These are phyloP conservation scores for Dendrolimus kikuchii DNA, from an alignment of 1,140 invertebrate genomes.

Conservation along the genomic window DNA sequence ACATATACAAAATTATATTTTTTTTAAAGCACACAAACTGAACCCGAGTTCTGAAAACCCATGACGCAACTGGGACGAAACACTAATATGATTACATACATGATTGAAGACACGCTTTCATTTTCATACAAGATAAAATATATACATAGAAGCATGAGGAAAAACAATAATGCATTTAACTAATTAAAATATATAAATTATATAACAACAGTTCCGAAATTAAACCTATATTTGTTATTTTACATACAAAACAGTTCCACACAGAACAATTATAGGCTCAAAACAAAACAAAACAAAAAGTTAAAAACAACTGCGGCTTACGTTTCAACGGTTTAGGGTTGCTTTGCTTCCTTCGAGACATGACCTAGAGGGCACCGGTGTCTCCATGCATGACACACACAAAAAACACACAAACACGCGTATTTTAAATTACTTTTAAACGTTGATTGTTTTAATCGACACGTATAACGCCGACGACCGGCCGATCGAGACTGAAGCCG, in stretches of 20 bases:
- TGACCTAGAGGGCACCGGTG: constrained; percentile 52
- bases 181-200: constrained; percentile 4
- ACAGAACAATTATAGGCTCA: not conserved
- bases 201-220: not conserved
- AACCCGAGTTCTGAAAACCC: too few relatives aligned
- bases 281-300: constrained; percentile 5
- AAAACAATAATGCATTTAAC: constrained; percentile 8
- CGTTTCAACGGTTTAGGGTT: constrained; percentile 77
- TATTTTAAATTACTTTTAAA: constrained; percentile 4
- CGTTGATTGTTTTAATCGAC: too few relatives aligned
- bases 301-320: constrained; percentile 44
- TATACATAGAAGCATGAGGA: constrained; percentile 15
- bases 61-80: too few relatives aligned
- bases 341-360: constrained; percentile 77
- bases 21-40: too few relatives aligned
- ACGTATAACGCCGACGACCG: too few relatives aligned
- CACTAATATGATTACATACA: too few relatives aligned
- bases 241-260: not conserved
- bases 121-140: too few relatives aligned
- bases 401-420: constrained; percentile 32
- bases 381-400: constrained; percentile 53
- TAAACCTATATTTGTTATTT: not conserved
- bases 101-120: too few relatives aligned
- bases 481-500: too few relatives aligned
- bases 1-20: too few relatives aligned